A percentile compares a stretch with the other conserved stretches of the same genome.
Evolutionary conservation across 2,888 invertebrate genomes (phyloP).

Genomic region (Rhamphomyia laevipes): DNA sequence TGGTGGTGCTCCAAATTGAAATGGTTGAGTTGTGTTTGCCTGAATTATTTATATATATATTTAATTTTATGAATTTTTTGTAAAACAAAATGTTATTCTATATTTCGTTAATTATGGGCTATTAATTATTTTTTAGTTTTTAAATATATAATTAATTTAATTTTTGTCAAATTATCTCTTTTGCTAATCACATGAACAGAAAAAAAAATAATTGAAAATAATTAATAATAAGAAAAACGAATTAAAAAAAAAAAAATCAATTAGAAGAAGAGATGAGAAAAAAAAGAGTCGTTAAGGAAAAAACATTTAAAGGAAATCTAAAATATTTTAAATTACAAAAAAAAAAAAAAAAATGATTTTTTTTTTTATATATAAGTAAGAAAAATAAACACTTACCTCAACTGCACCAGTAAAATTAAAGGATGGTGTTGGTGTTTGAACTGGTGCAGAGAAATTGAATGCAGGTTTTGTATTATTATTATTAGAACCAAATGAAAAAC

Average conservation of each 20-base stretch:
- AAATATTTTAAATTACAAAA: background rate
- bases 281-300: too few relatives aligned
- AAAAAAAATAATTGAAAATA: too few relatives aligned
- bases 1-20: conserved; percentile 27
- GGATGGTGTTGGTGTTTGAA: conserved; percentile 6
- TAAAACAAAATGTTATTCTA: too few relatives aligned
- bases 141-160: too few relatives aligned
- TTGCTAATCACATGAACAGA: too few relatives aligned
- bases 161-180: too few relatives aligned
- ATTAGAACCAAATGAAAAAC: conserved; percentile 17
- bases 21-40: conserved; percentile 22
- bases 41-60: conserved; percentile 6
- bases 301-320: background rate
- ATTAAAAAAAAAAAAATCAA: too few relatives aligned
- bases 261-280: too few relatives aligned
- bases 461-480: conserved; percentile 16
- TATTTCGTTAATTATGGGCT: background rate
- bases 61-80: background rate
- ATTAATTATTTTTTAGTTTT: too few relatives aligned
- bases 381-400: conserved; percentile 8
- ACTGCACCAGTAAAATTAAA: conserved; percentile 11
- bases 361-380: background rate
- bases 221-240: too few relatives aligned
- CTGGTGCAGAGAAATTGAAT: conserved; percentile 17
- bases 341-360: background rate